These are phyloP conservation scores for Siderastrea siderea DNA, from an alignment of 92 coral and sea anemone genomes.

Conservation along the genomic window DNA sequence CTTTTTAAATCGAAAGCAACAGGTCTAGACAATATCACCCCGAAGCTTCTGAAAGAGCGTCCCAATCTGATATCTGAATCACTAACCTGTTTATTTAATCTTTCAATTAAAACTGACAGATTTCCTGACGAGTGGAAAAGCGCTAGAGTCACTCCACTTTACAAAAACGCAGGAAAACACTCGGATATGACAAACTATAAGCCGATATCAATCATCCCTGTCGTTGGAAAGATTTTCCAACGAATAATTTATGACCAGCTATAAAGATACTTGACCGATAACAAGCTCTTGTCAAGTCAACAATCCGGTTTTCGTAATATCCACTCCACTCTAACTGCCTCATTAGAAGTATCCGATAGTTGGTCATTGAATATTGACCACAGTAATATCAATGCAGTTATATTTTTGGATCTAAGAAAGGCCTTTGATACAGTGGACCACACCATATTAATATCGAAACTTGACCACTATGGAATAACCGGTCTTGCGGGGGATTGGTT, in stretches of 20 bases:
- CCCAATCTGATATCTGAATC: constrained; percentile 55
- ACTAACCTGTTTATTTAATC: background rate
- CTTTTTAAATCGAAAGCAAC: constrained; percentile 65
- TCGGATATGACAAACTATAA: constrained; percentile 4
- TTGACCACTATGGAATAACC: constrained; percentile 8
- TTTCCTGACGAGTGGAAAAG: constrained; percentile 19
- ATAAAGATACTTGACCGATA: background rate
- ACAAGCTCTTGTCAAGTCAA: background rate
- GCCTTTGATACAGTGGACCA: constrained; percentile 26
- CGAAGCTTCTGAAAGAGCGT: constrained; percentile 59
- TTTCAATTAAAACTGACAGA: background rate
- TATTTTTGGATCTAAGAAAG: constrained; percentile 6
- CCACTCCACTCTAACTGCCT: constrained; percentile 17
- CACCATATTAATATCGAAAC: background rate
- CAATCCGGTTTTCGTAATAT: constrained; percentile 5
- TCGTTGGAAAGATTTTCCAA: background rate
- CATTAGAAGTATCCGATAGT: constrained; percentile 26
- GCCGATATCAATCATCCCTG: background rate
- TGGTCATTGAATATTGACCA: constrained; percentile 22
- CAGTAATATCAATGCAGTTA: constrained; percentile 3
- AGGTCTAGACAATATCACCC: constrained; percentile 59
- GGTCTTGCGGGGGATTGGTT: background rate
- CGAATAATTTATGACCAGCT: background rate
- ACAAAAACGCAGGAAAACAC: constrained; percentile 7
- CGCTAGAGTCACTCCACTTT: constrained; percentile 20